Percentiles rank a stretch among this genome's conserved stretches.
These are phyloP conservation scores for Rhagonycha fulva DNA, from an alignment of 2,888 invertebrate species.

Conservation along the genomic window DNA sequence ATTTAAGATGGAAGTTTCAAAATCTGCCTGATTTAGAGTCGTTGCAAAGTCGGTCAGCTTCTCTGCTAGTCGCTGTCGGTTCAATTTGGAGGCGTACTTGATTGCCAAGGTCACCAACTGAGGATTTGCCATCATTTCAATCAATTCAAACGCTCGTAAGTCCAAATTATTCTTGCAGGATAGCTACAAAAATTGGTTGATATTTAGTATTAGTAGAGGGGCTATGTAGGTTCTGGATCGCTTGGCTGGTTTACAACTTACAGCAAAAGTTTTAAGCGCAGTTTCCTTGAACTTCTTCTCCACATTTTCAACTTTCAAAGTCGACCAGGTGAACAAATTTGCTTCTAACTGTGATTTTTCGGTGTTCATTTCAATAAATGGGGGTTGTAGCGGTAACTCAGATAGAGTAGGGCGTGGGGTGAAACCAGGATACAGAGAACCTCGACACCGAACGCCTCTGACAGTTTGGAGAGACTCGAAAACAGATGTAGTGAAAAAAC, in stretches of 20 bases:
- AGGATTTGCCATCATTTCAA: slow-evolving; percentile 78
- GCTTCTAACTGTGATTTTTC: slow-evolving; percentile 87
- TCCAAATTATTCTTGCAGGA: slow-evolving; percentile 85
- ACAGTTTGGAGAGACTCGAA: slow-evolving; percentile 79
- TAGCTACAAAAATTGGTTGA: slow-evolving; percentile 60
- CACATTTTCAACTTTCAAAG: slow-evolving; percentile 64
- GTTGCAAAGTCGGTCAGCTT: slow-evolving; percentile 61
- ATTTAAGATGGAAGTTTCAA: slow-evolving; percentile 14
- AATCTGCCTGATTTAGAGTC: slow-evolving; percentile 37
- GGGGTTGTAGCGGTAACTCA: slow-evolving; percentile 70
- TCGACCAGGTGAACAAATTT: slow-evolving; percentile 67
- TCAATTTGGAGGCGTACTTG: slow-evolving; percentile 84
- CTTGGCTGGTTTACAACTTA: slow-evolving; percentile 55
- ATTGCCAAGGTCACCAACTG: slow-evolving; percentile 81
- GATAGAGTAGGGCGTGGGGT: slow-evolving; percentile 83
- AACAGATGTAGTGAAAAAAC: slow-evolving; percentile 77
- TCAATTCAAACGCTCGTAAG: slow-evolving; percentile 83
- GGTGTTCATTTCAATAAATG: slow-evolving; percentile 57
- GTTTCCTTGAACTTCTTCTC: slow-evolving; percentile 75
- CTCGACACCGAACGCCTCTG: slow-evolving; percentile 85
- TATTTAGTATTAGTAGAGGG: too few species aligned
- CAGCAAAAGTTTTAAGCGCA: slow-evolving; percentile 88
- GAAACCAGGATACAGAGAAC: slow-evolving; percentile 84
- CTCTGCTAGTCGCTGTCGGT: slow-evolving; percentile 78
- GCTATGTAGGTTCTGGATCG: too few species aligned